Evolutionary conservation across 2,888 invertebrate genomes (phyloP), one percentile per base, ranked within the genome.

Genomic region (Drosophila fungiperda): DNA sequence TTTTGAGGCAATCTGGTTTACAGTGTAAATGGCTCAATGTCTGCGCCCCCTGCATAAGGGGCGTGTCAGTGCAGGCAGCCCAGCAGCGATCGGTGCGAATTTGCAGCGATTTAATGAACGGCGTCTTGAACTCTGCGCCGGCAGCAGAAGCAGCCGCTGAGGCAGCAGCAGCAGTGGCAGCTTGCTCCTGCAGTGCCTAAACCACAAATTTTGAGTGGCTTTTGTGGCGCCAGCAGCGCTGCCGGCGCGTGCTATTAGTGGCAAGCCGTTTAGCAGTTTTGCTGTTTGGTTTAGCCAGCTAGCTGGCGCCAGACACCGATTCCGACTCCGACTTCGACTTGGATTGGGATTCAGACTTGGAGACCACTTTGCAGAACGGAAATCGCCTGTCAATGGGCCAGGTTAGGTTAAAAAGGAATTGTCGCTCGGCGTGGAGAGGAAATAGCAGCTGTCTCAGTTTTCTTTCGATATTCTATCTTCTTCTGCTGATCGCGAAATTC

Each of bases 341-440:
- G 6, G 20, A 32, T n/a, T 17, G 0, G 17, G 9, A 38, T 36
- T 35, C 35, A 35, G 35, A 15, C 12, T 1, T 7, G 3, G 15
- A 48, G 59, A 23, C 45, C 45, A 7, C 67, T 60, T n/a, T 40
- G 33, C 38, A 26, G 60, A 58, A 15, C 88, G 85, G 85, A 86
- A 89, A 89, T 89, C 85, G 85, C 72, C 89, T 85, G 85, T 86
- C 85, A 88, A 85, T 85, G 64, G 50, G 63, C 68, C 63, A 69
- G 64, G 81, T 61, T 70, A 60, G 67, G 61, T 55, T 61, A 29
- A 48, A 40, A 53, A 67, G 78, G 79, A 79, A 79, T 79, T 79
- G 79, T 79, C 79, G 79, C 57, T 74, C 33, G 33, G 55, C 42
- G 26, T 66, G 62, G 66, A 76, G 76, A 80, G 78, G 80, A 78